These are phyloP conservation scores for Drosophila paracracens DNA, from an alignment of 2,888 invertebrate species.

Conservation along the genomic window DNA sequence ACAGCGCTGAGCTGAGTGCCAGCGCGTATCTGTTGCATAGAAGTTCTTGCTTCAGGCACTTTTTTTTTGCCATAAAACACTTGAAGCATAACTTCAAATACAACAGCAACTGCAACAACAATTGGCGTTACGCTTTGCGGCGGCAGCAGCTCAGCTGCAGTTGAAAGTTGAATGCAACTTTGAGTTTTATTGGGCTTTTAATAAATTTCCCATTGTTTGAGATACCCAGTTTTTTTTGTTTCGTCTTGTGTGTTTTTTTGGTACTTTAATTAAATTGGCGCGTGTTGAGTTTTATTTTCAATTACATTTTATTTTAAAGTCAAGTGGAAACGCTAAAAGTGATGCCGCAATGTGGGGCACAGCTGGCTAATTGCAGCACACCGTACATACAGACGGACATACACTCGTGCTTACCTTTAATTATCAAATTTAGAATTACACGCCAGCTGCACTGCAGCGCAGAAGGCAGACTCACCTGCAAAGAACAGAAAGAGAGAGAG, in stretches of 20 bases:
- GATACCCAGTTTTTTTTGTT: slow-evolving; percentile 21
- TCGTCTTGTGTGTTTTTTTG: slow-evolving; percentile 28
- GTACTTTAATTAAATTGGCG: slow-evolving; percentile 55
- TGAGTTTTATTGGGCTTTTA: slow-evolving; percentile 17
- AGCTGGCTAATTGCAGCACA: slow-evolving; percentile 56
- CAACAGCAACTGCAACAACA: slow-evolving; percentile 37
- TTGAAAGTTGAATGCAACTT: slow-evolving; percentile 65
- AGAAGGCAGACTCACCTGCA: slow-evolving; percentile 70
- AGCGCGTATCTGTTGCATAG: slow-evolving; percentile 48
- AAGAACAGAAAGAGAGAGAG: slow-evolving; percentile 39
- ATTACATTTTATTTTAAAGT: slow-evolving; percentile 20
- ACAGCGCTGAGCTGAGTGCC: slow-evolving; percentile 32
- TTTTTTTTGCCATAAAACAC: slow-evolving; percentile 67
- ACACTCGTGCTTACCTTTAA: slow-evolving; percentile 57
- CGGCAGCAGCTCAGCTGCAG: slow-evolving; percentile 42
- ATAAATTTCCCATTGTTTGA: slow-evolving; percentile 65
- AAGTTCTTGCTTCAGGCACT: slow-evolving; percentile 40
- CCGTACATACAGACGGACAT: not conserved
- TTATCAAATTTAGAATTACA: slow-evolving; percentile 60
- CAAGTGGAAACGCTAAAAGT: slow-evolving; percentile 2
- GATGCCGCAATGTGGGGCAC: slow-evolving; percentile 58
- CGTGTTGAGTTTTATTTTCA: slow-evolving; percentile 53
- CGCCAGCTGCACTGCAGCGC: slow-evolving; percentile 32
- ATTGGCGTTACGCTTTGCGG: slow-evolving; percentile 63
- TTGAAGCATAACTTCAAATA: slow-evolving; percentile 70